Conservation (phyloP, 2,113 vertebrate genomes). For the Microtus ochrogaster region DNA sequence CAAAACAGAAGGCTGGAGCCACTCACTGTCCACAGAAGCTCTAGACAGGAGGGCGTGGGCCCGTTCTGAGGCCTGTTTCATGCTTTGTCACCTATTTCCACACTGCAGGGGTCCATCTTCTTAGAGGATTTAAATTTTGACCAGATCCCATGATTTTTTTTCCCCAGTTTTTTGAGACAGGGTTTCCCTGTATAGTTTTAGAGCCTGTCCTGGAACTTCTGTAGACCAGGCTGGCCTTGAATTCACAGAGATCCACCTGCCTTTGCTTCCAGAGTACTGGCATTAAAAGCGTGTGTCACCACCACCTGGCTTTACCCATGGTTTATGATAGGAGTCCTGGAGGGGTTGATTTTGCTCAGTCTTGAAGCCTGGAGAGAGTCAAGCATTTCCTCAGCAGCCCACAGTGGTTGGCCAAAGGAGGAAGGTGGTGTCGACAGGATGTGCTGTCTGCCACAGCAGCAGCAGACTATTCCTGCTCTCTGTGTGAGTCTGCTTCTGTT, state of each 20-base stretch:
- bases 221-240: too few relatives aligned
- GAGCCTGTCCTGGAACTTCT: too few relatives aligned
- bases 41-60: background rate
- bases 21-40: background rate
- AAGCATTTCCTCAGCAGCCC: conserved; percentile 5
- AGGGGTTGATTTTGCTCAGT: background rate
- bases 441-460: background rate
- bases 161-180: too few relatives aligned
- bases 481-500: background rate
- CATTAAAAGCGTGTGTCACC: too few relatives aligned
- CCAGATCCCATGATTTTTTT: background rate
- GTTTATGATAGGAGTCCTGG: background rate
- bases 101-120: background rate
- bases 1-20: background rate
- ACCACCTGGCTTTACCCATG: background rate
- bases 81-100: background rate
- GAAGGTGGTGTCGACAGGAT: conserved; percentile 76
- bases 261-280: too few relatives aligned
- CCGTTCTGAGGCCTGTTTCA: background rate
- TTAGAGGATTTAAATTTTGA: background rate
- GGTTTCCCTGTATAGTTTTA: too few relatives aligned
- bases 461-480: background rate
- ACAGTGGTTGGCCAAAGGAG: conserved; percentile 52
- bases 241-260: too few relatives aligned
- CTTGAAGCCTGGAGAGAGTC: background rate